A percentile compares a stretch with the other conserved stretches of the same genome.
Evolutionary conservation across 2,888 invertebrate species (phyloP).

Genomic region (Autographa gamma): DNA sequence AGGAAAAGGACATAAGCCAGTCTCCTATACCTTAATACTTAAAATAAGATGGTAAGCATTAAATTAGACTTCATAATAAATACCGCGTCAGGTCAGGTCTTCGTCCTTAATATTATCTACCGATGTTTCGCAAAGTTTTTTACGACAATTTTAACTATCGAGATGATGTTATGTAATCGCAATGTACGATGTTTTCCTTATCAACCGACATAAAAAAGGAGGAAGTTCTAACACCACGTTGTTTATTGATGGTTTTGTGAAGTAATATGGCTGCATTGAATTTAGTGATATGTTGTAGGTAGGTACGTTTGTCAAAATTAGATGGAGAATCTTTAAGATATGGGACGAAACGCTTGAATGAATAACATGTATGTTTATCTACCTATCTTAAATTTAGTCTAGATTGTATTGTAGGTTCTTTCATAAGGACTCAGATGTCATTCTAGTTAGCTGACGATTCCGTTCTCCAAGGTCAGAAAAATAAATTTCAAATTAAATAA

Average conservation of each 20-base stretch:
- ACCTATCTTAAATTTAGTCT: no score
- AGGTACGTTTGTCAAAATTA: not conserved
- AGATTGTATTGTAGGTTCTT: no score
- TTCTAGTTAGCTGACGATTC: no score
- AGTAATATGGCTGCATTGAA: not conserved
- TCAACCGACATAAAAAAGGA: not conserved
- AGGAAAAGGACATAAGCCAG: no score
- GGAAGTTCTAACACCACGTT: not conserved
- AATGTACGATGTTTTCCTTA: conserved; percentile 1
- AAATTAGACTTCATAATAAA: no score
- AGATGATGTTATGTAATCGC: not conserved
- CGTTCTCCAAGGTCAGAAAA: no score
- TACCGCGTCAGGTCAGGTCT: not conserved
- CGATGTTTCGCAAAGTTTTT: not conserved
- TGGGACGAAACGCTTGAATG: not conserved
- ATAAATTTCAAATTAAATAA: no score
- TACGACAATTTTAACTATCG: not conserved
- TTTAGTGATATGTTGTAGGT: not conserved
- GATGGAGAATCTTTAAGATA: not conserved
- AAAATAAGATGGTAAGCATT: no score
- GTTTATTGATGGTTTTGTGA: not conserved
- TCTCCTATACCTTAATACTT: no score
- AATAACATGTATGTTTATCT: not conserved
- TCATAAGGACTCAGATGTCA: no score
- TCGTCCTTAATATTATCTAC: not conserved